phyloP scores from a whole-genome alignment of 2,888 invertebrate species.

The Eustalomyia histrio region DNA sequence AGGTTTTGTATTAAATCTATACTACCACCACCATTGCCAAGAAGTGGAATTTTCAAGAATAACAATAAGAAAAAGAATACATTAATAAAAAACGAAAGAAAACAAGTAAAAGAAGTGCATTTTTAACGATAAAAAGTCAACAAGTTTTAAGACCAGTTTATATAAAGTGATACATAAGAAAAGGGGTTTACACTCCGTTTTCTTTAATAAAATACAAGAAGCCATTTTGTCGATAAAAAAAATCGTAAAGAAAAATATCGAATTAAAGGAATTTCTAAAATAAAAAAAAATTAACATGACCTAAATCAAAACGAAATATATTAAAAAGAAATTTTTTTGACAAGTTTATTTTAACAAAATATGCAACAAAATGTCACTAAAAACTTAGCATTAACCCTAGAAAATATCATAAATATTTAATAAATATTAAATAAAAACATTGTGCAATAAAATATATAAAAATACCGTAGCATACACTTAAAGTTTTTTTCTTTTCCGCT shows the following conservation, averaged over 20 bases:
- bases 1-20: conserved; percentile 20
- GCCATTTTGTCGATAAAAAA: conserved; percentile 56
- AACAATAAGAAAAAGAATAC: conserved; percentile 42
- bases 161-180: conserved; percentile 54
- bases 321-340: conserved; percentile 18
- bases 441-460: conserved; percentile 51
- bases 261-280: conserved; percentile 27
- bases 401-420: conserved; percentile 14
- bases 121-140: conserved; percentile 50
- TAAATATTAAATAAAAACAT: conserved; percentile 16
- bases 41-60: conserved; percentile 25
- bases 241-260: conserved; percentile 17
- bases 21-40: not conserved
- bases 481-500: not conserved
- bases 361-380: conserved; percentile 43
- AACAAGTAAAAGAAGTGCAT: conserved; percentile 52
- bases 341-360: conserved; percentile 1
- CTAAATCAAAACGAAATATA: conserved; percentile 38
- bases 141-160: conserved; percentile 62
- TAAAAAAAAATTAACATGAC: conserved; percentile 52
- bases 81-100: conserved; percentile 32
- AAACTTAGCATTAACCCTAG: conserved; percentile 51
- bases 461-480: not conserved
- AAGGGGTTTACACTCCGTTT: conserved; percentile 33
- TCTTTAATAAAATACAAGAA: conserved; percentile 46